Evolutionary conservation across 2,797 vertebrate genomes (phyloP).

Genomic region (Coreius guichenoti): DNA sequence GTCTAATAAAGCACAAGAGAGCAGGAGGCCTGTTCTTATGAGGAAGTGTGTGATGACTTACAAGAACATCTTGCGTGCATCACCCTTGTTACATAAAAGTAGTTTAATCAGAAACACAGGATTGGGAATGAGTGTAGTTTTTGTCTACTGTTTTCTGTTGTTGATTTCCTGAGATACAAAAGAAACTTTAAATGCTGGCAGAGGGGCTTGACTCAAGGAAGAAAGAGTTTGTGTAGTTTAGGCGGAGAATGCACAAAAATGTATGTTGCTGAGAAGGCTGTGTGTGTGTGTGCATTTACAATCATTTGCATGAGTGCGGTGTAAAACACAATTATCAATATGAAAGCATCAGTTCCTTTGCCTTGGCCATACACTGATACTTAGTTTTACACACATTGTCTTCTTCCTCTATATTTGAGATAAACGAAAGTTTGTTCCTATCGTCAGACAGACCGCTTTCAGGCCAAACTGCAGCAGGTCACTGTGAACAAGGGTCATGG

Average conservation of each 20-base stretch:
- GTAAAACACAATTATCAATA: slow-evolving; percentile 25
- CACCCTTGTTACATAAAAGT: slow-evolving; percentile 93
- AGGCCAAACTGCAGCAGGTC: slow-evolving; percentile 43
- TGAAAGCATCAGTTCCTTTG: background rate
- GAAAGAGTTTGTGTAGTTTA: background rate
- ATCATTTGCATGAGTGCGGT: background rate
- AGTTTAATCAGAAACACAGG: slow-evolving; percentile 87
- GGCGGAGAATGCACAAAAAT: background rate
- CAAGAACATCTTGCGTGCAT: slow-evolving; percentile 94
- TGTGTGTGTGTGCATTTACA: background rate
- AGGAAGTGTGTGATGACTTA: slow-evolving; percentile 98
- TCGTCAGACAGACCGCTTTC: slow-evolving; percentile 47
- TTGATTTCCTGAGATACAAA: slow-evolving; percentile 10
- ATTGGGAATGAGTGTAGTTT: slow-evolving; percentile 32
- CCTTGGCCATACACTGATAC: background rate
- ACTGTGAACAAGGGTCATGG: slow-evolving; percentile 52
- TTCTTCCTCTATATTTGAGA: background rate
- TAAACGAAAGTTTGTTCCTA: background rate
- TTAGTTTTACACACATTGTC: background rate
- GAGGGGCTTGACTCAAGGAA: background rate
- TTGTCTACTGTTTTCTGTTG: slow-evolving; percentile 32
- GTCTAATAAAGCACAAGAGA: slow-evolving; percentile 89
- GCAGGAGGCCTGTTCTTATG: slow-evolving; percentile 95
- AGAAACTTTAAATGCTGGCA: background rate
- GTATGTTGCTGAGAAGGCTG: background rate